These are phyloP conservation scores for Morus bassanus DNA, from an alignment of 2,797 vertebrate species.

Conservation along the genomic window DNA sequence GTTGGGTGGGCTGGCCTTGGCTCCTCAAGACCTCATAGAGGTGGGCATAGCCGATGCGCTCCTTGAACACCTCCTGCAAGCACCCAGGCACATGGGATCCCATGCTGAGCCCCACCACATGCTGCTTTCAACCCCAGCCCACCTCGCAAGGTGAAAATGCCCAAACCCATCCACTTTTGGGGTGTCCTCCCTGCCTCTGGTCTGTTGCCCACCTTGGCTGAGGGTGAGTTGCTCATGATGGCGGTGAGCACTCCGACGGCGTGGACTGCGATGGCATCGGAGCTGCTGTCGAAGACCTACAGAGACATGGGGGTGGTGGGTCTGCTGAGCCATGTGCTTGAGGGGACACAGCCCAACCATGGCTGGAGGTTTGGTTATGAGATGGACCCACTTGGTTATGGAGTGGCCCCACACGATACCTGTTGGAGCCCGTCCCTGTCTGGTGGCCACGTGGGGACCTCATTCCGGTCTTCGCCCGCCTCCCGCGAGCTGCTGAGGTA, in stretches of 20 bases:
- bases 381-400: not conserved
- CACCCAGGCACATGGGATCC: rapidly evolving
- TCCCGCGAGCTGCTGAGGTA: slow-evolving; percentile 85
- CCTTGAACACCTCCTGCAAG: slow-evolving; percentile 95
- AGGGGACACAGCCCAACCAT: not conserved
- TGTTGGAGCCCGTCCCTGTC: not conserved
- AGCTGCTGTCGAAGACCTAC: slow-evolving; percentile 81
- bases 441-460: slow-evolving; percentile 77
- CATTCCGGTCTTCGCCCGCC: slow-evolving; percentile 75
- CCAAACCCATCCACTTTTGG: not conserved
- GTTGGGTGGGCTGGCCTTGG: slow-evolving; percentile 88
- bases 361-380: rapidly evolving
- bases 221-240: slow-evolving; percentile 93
- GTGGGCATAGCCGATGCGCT: slow-evolving; percentile 93
- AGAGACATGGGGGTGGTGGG: not conserved
- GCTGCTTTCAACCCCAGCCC: not conserved
- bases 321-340: rapidly evolving
- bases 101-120: rapidly evolving
- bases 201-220: slow-evolving; percentile 86
- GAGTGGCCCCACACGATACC: not conserved
- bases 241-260: slow-evolving; percentile 91
- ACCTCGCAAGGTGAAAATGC: not conserved
- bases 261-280: slow-evolving; percentile 90
- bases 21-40: slow-evolving; percentile 92
- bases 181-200: not conserved